Evolutionary conservation across 1,140 invertebrate species (phyloP).

Genomic region (Anthonomus grandis): DNA sequence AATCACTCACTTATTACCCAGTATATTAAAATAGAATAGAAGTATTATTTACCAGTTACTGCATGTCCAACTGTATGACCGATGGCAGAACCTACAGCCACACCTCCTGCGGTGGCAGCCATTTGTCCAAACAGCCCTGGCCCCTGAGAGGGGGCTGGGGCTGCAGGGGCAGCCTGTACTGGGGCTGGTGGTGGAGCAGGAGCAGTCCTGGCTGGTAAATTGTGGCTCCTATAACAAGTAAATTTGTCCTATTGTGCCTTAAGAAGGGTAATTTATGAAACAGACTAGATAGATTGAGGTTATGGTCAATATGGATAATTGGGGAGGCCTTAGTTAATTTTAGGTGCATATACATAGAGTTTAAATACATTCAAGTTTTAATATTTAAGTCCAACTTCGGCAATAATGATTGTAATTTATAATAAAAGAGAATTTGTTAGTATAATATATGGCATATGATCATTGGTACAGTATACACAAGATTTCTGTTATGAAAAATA

Average conservation of each 20-base stretch:
- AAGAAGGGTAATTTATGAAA: background rate
- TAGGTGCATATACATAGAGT: too few species aligned
- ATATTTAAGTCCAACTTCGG: too few species aligned
- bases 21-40: background rate
- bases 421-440: too few species aligned
- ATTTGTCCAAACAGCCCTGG: constrained; percentile 77
- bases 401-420: too few species aligned
- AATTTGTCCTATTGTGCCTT: too few species aligned
- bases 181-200: constrained; percentile 53
- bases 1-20: background rate
- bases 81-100: constrained; percentile 83
- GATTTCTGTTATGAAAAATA: background rate
- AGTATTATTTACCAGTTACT: constrained; percentile 58
- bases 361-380: too few species aligned
- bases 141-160: constrained; percentile 60
- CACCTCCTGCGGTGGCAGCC: constrained; percentile 87
- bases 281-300: background rate
- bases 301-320: too few species aligned
- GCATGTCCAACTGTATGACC: constrained; percentile 84
- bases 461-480: too few species aligned
- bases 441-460: too few species aligned
- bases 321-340: too few species aligned
- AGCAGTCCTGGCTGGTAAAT: constrained; percentile 50
- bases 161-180: constrained; percentile 51
- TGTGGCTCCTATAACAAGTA: constrained; percentile 23